A percentile compares a stretch with the other conserved stretches of the same genome.
Evolutionary conservation across 2,888 invertebrate species (phyloP).

Genomic region (Seira musarum): DNA sequence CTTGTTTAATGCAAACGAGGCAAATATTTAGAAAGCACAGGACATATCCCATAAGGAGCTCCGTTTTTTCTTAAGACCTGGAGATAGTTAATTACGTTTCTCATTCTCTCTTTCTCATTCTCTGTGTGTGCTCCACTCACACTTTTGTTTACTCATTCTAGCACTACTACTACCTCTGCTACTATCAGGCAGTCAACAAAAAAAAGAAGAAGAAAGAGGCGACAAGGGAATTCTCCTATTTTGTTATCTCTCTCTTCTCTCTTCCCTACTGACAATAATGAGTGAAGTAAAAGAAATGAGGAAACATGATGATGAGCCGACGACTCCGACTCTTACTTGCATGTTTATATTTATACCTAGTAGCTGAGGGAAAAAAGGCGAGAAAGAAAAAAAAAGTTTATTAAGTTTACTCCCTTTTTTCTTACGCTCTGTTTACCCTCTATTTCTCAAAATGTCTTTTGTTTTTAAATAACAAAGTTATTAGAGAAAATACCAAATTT

Average conservation of each 20-base stretch:
- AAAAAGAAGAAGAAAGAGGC: conserved; percentile 32
- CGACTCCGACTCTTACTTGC: background rate
- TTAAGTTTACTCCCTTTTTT: conserved; percentile 16
- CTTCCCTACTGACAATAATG: conserved; percentile 51
- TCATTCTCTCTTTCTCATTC: conserved; percentile 15
- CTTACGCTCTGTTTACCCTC: conserved; percentile 10
- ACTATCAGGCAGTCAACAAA: conserved; percentile 26
- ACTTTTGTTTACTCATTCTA: too few relatives aligned
- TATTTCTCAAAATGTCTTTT: conserved; percentile 9
- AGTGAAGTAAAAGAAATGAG: conserved; percentile 49
- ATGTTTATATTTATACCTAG: too few relatives aligned
- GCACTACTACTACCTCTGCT: too few relatives aligned
- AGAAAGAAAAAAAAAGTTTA: conserved; percentile 19
- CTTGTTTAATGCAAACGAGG: too few relatives aligned
- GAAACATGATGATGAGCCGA: conserved; percentile 50
- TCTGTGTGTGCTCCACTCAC: conserved; percentile 14
- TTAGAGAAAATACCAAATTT: conserved; percentile 25
- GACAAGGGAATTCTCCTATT: conserved; percentile 49
- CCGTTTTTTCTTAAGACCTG: conserved; percentile 25
- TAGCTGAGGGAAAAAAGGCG: background rate
- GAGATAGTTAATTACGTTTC: conserved; percentile 56
- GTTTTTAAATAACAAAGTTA: conserved; percentile 42
- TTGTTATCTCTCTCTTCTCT: conserved; percentile 41
- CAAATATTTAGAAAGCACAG: too few relatives aligned
- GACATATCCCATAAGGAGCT: too few relatives aligned